Conservation (phyloP, 92 coral and sea anemone species). For the Palythoa caribaeorum region DNA sequence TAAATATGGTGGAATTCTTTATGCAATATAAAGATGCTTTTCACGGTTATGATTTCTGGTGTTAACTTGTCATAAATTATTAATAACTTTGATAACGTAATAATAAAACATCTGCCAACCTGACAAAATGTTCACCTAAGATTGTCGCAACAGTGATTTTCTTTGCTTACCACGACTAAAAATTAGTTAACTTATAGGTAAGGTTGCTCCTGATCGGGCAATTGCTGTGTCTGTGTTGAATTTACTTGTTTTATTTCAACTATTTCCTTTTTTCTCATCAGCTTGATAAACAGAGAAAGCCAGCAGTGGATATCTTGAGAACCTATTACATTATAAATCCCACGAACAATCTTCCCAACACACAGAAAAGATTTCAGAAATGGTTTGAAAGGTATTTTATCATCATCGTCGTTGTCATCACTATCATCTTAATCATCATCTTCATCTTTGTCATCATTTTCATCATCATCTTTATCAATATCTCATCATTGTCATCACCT, state of each 20-base stretch:
- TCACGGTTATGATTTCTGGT: no score
- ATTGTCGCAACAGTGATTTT: neutral
- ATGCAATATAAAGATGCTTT: no score
- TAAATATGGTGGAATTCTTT: no score
- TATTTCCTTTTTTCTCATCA: neutral
- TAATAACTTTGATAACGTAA: no score
- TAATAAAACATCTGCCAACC: neutral
- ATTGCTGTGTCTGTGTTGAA: neutral
- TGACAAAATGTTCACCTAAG: neutral
- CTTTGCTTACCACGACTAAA: neutral
- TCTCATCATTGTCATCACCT: no score
- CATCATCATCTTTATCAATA: no score
- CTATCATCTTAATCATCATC: no score
- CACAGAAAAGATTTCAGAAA: slow-evolving; percentile 89
- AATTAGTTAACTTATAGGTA: neutral
- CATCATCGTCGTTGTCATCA: no score
- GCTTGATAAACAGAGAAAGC: slow-evolving; percentile 41
- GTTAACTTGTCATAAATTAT: no score
- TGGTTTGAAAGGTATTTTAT: slow-evolving; percentile 91
- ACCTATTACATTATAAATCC: slow-evolving; percentile 94
- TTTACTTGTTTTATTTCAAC: neutral
- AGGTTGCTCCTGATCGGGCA: neutral
- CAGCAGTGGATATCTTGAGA: slow-evolving; percentile 72
- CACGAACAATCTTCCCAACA: slow-evolving; percentile 82
- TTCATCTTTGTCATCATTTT: no score